Percentiles rank a stretch among this genome's conserved stretches.
phyloP scores from a whole-genome alignment of 2,797 vertebrate species.

The Darevskia mixta region DNA sequence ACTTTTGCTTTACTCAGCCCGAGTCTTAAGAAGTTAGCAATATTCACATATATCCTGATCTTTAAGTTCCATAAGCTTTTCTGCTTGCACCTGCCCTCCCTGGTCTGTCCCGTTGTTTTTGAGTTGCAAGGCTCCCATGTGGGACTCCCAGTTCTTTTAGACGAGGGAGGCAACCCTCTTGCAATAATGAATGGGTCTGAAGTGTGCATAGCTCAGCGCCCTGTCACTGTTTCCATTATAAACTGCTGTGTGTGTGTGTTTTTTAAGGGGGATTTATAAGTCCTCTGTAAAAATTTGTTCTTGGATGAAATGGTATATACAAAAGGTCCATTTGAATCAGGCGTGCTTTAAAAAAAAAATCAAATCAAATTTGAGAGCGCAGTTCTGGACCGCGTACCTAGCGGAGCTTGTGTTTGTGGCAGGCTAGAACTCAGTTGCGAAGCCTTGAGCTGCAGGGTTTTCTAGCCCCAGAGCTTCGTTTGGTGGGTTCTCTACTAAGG shows the following conservation, averaged over 20 bases:
- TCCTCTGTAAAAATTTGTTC: constrained; percentile 77
- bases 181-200: constrained; percentile 64
- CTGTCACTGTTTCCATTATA: constrained; percentile 78
- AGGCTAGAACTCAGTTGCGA: neutral
- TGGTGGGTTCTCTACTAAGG: constrained; percentile 7
- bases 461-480: constrained; percentile 16
- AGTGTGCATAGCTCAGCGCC: constrained; percentile 58
- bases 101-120: constrained; percentile 57
- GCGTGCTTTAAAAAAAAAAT: constrained; percentile 41
- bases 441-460: constrained; percentile 12
- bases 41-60: constrained; percentile 6
- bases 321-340: constrained; percentile 65
- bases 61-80: neutral
- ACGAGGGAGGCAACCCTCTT: constrained; percentile 60
- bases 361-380: constrained; percentile 47
- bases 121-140: constrained; percentile 40
- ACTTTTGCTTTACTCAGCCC: neutral
- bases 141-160: constrained; percentile 66
- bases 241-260: constrained; percentile 51
- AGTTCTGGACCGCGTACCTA: constrained; percentile 37
- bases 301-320: constrained; percentile 75
- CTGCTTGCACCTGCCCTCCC: constrained; percentile 62
- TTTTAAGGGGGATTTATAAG: constrained; percentile 67
- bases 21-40: neutral
- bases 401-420: neutral